These are phyloP conservation scores for Epinotia brunnichana DNA, from an alignment of 2,888 invertebrate species.

Conservation along the genomic window DNA sequence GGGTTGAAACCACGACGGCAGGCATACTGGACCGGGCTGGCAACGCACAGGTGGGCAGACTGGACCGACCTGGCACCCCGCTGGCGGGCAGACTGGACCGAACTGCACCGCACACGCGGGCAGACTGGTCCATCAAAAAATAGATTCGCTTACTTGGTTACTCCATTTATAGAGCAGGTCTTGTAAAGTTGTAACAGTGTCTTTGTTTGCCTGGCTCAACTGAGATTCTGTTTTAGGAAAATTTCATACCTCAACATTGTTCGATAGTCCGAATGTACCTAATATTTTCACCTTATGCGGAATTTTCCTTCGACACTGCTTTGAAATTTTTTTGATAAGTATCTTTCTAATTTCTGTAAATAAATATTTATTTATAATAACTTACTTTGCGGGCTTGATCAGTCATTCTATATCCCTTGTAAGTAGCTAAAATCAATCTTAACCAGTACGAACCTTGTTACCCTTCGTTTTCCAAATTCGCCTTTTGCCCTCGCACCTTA, in stretches of 20 bases:
- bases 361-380: neutral
- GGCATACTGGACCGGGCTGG: neutral
- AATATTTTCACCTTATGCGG: no score
- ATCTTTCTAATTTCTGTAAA: constrained; percentile 7
- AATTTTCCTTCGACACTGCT: no score
- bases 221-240: no score
- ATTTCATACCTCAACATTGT: no score
- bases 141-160: no score
- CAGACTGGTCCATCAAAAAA: constrained; percentile 6
- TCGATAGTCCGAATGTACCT: no score
- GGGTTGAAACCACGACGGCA: neutral
- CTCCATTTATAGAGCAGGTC: no score
- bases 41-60: neutral
- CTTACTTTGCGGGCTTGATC: neutral
- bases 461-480: neutral
- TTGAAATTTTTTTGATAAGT: no score
- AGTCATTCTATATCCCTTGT: neutral
- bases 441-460: neutral
- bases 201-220: no score
- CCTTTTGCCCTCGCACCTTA: neutral
- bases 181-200: no score
- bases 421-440: neutral
- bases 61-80: neutral
- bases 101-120: neutral
- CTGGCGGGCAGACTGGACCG: neutral